Evolutionary conservation across 2,113 vertebrate genomes (phyloP).

Genomic region (Lepisosteus osseus): DNA sequence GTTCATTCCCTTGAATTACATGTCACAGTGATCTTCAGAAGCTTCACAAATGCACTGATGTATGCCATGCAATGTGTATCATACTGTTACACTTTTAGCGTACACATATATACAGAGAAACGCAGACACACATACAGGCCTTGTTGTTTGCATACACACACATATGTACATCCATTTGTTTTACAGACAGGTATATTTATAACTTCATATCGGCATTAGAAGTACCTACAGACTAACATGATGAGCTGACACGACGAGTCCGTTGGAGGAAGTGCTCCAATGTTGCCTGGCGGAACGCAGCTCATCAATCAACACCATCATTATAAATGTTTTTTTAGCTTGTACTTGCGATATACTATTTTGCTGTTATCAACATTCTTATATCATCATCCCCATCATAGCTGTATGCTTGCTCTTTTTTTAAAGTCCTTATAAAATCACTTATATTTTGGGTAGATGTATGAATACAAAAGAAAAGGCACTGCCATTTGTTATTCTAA

Average conservation of each 20-base stretch:
- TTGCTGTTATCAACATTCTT: background rate
- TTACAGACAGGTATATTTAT: constrained; percentile 53
- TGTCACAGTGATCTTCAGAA: background rate
- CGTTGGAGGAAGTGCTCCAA: constrained; percentile 31
- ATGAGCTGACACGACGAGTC: constrained; percentile 20
- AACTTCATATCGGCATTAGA: constrained; percentile 61
- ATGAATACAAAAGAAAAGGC: constrained; percentile 86
- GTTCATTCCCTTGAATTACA: constrained; percentile 2
- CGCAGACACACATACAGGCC: constrained; percentile 13
- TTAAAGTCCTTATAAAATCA: constrained; percentile 69
- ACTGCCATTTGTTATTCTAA: constrained; percentile 90
- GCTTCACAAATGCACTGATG: constrained; percentile 9
- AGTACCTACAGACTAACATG: constrained; percentile 57
- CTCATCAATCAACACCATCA: constrained; percentile 3
- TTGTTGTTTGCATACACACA: background rate
- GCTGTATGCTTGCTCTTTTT: constrained; percentile 17
- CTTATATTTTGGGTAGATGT: constrained; percentile 67
- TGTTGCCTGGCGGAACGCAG: constrained; percentile 37
- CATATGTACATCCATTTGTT: constrained; percentile 38
- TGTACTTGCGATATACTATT: constrained; percentile 25
- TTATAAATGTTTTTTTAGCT: constrained; percentile 36
- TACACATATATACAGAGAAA: constrained; percentile 28
- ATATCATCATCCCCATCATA: constrained; percentile 15
- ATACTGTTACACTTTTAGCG: background rate
- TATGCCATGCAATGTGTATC: background rate